These are phyloP conservation scores for Etheostoma cragini DNA, from an alignment of 2,113 vertebrate genomes.

Conservation along the genomic window DNA sequence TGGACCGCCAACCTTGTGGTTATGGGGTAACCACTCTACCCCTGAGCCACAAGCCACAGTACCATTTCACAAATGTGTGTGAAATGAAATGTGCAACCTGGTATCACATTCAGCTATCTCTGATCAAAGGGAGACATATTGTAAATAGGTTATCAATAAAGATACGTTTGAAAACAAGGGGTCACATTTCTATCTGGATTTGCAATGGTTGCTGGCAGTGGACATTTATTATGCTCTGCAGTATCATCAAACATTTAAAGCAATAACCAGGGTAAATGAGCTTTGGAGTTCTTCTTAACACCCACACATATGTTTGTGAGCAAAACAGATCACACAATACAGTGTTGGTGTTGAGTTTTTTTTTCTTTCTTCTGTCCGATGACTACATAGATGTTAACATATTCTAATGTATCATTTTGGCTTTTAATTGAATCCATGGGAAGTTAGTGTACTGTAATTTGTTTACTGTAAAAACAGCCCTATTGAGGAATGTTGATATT, in stretches of 20 bases:
- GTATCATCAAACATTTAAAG: neutral
- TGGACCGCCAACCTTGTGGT: too few relatives aligned
- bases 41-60: neutral
- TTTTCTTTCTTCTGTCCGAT: neutral
- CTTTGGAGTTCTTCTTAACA: neutral
- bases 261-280: neutral
- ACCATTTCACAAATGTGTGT: constrained; percentile 9
- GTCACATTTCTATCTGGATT: neutral
- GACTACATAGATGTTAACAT: neutral
- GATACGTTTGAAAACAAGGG: neutral
- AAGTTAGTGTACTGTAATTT: too few relatives aligned
- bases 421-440: neutral
- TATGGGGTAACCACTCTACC: too few relatives aligned
- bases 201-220: neutral
- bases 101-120: constrained; percentile 23
- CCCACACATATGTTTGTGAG: too few relatives aligned
- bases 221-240: neutral
- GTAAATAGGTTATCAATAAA: neutral
- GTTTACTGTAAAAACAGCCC: neutral
- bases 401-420: neutral
- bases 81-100: neutral
- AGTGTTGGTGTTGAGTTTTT: neutral
- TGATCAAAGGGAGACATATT: constrained; percentile 18
- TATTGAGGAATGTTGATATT: neutral
- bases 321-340: neutral